phyloP scores from a whole-genome alignment of 2,888 invertebrate species.

The Machimus rusticus region DNA sequence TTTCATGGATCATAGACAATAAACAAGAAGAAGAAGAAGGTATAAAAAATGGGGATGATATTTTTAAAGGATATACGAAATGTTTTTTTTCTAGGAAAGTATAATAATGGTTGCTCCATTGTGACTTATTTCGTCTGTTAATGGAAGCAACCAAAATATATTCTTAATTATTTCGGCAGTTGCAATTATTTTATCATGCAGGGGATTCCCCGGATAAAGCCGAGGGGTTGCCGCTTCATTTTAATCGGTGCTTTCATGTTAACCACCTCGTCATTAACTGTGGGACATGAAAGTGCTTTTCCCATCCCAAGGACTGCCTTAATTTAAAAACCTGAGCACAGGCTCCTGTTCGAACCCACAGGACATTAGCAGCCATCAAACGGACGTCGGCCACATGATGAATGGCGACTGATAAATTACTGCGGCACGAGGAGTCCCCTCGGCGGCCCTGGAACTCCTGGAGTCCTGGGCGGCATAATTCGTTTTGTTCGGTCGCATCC shows the following conservation, averaged over 20 bases:
- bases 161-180: not conserved
- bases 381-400: conserved; percentile 24
- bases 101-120: not conserved
- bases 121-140: not conserved
- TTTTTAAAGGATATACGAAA: not conserved
- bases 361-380: conserved; percentile 14
- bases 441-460: not conserved
- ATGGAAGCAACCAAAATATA: not conserved
- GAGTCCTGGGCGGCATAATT: conserved; percentile 26
- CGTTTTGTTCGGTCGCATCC: conserved; percentile 41
- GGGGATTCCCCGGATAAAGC: not conserved
- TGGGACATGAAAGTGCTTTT: conserved; percentile 12
- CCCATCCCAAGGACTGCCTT: not conserved
- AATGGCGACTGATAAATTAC: conserved; percentile 39
- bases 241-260: conserved; percentile 21
- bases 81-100: not conserved
- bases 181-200: not conserved
- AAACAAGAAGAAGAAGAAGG: not conserved
- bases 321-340: conserved; percentile 2
- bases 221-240: not conserved
- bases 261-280: conserved; percentile 13
- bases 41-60: not conserved
- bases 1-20: conserved; percentile 10
- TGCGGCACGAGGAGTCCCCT: not conserved
- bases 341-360: not conserved